Evolutionary conservation across 2,888 invertebrate species (phyloP), one percentile per base, ranked within the genome.

Genomic region (Protula sp.): DNA sequence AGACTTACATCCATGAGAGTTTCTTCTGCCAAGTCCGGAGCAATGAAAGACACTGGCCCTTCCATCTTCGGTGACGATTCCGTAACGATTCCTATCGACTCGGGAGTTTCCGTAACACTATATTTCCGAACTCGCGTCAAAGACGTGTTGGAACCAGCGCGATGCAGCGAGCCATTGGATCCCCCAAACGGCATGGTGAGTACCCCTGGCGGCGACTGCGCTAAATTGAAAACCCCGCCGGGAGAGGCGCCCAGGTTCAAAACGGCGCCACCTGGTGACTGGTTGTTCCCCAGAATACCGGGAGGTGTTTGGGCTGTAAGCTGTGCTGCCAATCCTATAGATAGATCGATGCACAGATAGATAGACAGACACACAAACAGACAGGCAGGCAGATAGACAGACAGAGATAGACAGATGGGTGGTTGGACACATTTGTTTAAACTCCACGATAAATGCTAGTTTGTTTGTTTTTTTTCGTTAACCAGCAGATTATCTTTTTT

Each of bases 21-120:
- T 83, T 98, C 97, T 82, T 94, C 94, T 58, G 93, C 91, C 73
- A 98, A 84, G 80, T 94, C 94, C 19, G 94, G 95, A 24, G 94
- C 90, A 76, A 91, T 88, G 83, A 92, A 91, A 70, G 87, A 86
- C 65, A 88, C 83, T 26, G 87, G 87, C 9, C 79, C 80, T 54
- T 82, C 81, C 69, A 79, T 74, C 58, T 74, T 77, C 3, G 79
- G 77, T n/a, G 81, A 79, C 1, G 81, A 81, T 64, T 73, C 72
- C 14, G 73, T 73, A 60, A 51, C 61, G 47, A 55, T 54, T 47
- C 50, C 58, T 38, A 54, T 38, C 29, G 31, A 45, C 24, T 54
- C 47, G 22, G 54, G 54, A 2, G 58, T 29, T 48, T 52, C 53
- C 19, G 45, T 45, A 3, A 5, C 54, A 50, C 38, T 45, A 28